Percentiles rank a stretch among this genome's conserved stretches.
phyloP scores from a whole-genome alignment of 2,888 invertebrate species.

The Eumerus sabulonum region DNA sequence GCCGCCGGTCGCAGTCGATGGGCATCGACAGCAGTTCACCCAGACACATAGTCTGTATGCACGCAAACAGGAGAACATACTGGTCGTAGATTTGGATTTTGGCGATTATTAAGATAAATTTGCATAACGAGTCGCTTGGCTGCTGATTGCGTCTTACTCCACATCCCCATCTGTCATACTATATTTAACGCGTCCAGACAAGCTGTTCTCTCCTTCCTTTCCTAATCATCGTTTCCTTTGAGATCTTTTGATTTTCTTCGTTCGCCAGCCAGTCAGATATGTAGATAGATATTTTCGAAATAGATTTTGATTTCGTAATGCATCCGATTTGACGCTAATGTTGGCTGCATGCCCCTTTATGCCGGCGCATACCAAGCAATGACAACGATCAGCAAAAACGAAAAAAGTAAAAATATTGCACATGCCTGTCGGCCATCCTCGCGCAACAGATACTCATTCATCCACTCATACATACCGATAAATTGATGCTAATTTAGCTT shows the following conservation, averaged over 20 bases:
- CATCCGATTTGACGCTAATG: constrained; percentile 61
- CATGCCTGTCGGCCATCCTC: no score
- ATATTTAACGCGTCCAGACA: constrained; percentile 68
- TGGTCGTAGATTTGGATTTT: constrained; percentile 53
- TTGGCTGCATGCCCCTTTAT: no score
- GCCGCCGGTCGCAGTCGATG: constrained; percentile 37
- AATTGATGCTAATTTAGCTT: constrained; percentile 61
- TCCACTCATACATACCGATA: constrained; percentile 23
- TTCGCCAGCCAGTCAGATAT: background rate
- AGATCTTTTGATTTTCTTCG: background rate
- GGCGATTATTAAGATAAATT: constrained; percentile 65
- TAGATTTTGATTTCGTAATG: constrained; percentile 61
- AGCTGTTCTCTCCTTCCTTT: constrained; percentile 30
- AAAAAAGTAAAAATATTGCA: constrained; percentile 43
- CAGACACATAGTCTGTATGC: constrained; percentile 64
- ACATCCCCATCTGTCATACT: constrained; percentile 64
- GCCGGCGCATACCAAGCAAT: constrained; percentile 36
- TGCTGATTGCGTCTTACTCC: constrained; percentile 44
- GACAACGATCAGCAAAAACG: constrained; percentile 14
- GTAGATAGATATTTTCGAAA: constrained; percentile 43
- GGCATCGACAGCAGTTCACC: constrained; percentile 60
- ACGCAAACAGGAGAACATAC: background rate
- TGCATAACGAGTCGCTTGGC: constrained; percentile 53
- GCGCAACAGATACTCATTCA: constrained; percentile 25
- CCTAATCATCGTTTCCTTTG: constrained; percentile 3